Evolutionary conservation across 2,113 vertebrate genomes (phyloP), one percentile per base, ranked within the genome.

Genomic region (Coracopsis vasa): DNA sequence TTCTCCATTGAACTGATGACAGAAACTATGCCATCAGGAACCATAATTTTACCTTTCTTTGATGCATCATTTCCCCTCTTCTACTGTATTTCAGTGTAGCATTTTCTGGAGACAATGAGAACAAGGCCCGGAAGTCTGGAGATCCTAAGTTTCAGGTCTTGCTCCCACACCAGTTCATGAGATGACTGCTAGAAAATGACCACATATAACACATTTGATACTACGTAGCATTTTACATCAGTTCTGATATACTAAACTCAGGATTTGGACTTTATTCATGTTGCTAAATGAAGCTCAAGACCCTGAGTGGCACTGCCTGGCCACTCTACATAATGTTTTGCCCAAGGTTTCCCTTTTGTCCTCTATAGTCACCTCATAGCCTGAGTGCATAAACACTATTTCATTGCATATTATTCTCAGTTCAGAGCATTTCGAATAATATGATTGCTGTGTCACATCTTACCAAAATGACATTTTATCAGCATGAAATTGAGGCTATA

Each of bases 401-500:
- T 86, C 51, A 41, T 58, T 73, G 67, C n/a, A 6, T 51, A 47
- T 73, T 92, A 56, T 88, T 80, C 58, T 83, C 48, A 56, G 37
- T 88, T 83, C 48, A 70, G 53, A 94, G 67, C 53, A 73, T 88
- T 95, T 83, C 65, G 50, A 95, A 66, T 80, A 91, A 77, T 44
- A 28, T 10, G 39, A 33, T 37, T 18, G 29, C 4, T 50, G 13
- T 69, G 62, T 69, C 85, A 88, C 74, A 88, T 47, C 31, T 90
- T 65, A 87, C 86, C 88, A 79, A 92, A 92, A 69, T 82, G 81
- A n/a, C 58, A 44, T 71, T 95, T 94, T 66, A 88, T 75, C 79
- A 82, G 71, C n/a, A 90, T 4, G 19, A 87, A 92, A 94, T 13
- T 71, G 39, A 93, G 47, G 35, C 61, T 85, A 47, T 35, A 75